Base-by-base conservation (phyloP, 2,113 vertebrate genomes). In the Centropus bengalensis region DNA sequence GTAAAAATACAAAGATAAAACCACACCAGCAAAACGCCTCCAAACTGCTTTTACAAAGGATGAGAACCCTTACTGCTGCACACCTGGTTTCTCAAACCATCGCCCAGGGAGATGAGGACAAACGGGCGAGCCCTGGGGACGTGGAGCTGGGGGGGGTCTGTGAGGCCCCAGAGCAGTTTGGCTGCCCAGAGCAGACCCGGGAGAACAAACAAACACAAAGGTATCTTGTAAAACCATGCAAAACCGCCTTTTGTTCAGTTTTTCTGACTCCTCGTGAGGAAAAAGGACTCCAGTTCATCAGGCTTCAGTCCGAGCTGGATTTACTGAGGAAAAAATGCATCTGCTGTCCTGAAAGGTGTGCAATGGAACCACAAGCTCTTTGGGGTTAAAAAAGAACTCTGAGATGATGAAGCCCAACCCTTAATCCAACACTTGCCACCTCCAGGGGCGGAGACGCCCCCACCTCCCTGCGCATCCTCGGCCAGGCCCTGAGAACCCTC, bases 1-100 rank as follows among this genome's bases (percentile, higher is more conserved):
- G 94, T 89, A 94, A 90, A 93, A 96, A 88, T 84, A 91, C 59
- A 93, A 95, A 89, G 90, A 82, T 44, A 95, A 96, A 97, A 88
- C 89, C 92, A 96, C 85, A 85, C 90, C 92, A 95, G 78, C 89
- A 94, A 96, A 92, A 59, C 19, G 44, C 55, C 45, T 93, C 63
- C 74, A 58, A 78, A 80, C 69, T 94, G 91, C 82, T 89, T 86
- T 59, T 40, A 51, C n/a, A 42, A 95, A 91, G n/a, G 77, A 45
- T 23, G 71, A 93, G 62, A 92, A 88, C 66, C 23, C 82, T 91
- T 84, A 23, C 32, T 73, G 56, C 86, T 79, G 94, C 80, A 78
- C 85, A 82, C 0, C 88, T n/a, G 1, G 7, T 87, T 94, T 76
- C 80, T 85, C 36, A 36, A 36, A 36, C 36, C 36, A 36, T 36